phyloP scores from a whole-genome alignment of 2,113 vertebrate species.

The Calyptommatus sinebrachiatus region DNA sequence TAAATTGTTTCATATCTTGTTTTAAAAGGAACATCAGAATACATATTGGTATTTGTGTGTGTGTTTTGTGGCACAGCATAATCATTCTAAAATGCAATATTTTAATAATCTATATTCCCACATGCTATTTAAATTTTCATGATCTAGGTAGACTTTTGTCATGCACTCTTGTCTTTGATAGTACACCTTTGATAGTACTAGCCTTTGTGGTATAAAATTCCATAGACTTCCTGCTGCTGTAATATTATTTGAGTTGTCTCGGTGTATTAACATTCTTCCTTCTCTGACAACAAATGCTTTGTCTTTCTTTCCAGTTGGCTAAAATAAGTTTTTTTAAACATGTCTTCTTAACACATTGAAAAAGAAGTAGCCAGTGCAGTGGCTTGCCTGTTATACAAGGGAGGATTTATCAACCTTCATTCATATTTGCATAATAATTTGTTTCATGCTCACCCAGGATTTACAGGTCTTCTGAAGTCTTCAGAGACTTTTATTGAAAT shows the following conservation, averaged over 20 bases:
- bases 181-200: no score
- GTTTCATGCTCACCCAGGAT: not conserved
- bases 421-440: not conserved
- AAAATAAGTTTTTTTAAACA: no score
- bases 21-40: not conserved
- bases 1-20: not conserved
- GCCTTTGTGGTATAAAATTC: conserved; percentile 4
- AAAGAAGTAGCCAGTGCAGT: not conserved
- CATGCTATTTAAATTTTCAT: not conserved
- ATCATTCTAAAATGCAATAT: not conserved
- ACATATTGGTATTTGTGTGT: no score
- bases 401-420: not conserved
- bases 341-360: no score
- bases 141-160: not conserved
- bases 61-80: not conserved
- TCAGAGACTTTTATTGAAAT: not conserved
- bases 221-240: not conserved
- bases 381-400: not conserved
- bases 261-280: no score
- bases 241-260: no score
- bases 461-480: not conserved
- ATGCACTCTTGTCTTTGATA: not conserved
- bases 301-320: not conserved
- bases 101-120: no score
- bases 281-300: no score